These are phyloP conservation scores for Phenganax marumi DNA, from an alignment of 92 coral and sea anemone species.

Conservation along the genomic window DNA sequence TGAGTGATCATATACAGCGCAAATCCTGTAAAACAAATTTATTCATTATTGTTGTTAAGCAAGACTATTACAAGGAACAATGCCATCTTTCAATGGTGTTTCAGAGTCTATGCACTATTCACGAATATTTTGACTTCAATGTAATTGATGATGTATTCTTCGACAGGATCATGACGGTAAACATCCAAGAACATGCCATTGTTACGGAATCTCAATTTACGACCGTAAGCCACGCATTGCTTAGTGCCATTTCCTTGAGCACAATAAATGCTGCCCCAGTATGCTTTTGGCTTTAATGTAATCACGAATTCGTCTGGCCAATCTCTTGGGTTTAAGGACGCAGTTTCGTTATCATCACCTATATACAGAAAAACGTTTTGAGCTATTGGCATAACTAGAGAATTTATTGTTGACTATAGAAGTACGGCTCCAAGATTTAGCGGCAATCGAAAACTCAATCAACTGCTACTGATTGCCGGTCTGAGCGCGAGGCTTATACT, in stretches of 20 bases:
- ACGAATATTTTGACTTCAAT: slow-evolving; percentile 24
- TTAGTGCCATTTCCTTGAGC: slow-evolving; percentile 34
- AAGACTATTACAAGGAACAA: too few species aligned
- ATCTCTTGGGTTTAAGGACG: not conserved
- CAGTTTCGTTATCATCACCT: slow-evolving; percentile 31
- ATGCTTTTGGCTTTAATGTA: slow-evolving; percentile 11
- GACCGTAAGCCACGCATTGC: slow-evolving; percentile 21
- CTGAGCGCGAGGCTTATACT: too few species aligned
- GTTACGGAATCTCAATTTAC: not conserved
- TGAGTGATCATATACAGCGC: too few species aligned
- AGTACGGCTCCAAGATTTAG: too few species aligned
- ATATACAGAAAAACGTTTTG: not conserved
- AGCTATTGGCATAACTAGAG: not conserved
- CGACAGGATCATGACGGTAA: slow-evolving; percentile 19
- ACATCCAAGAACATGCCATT: slow-evolving; percentile 21
- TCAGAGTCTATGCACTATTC: not conserved
- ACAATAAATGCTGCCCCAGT: slow-evolving; percentile 30
- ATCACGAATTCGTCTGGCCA: slow-evolving; percentile 33
- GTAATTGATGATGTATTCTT: slow-evolving; percentile 39
- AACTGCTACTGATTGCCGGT: too few species aligned
- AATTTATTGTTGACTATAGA: too few species aligned
- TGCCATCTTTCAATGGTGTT: not conserved
- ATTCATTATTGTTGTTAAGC: too few species aligned
- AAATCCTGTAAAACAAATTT: too few species aligned
- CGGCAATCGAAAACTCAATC: too few species aligned